Conservation (phyloP, 2,113 vertebrate species). For the Excalfactoria chinensis region DNA sequence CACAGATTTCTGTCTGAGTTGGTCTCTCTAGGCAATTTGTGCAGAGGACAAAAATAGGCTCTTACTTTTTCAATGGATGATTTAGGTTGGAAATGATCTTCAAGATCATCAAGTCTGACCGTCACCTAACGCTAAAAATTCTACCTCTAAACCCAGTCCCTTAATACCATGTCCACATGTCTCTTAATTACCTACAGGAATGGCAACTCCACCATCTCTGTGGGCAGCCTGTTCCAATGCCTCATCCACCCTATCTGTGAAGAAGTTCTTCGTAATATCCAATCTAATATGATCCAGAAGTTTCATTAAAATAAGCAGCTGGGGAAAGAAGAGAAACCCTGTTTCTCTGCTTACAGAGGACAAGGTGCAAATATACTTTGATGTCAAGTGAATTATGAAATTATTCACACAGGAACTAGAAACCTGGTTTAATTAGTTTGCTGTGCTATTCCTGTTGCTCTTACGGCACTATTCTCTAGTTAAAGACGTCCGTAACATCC, state of each 20-base stretch:
- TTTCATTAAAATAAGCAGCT: not conserved
- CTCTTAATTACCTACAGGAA: not conserved
- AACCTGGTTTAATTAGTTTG: not conserved
- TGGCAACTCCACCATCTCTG: not conserved
- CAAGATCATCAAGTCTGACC: not conserved
- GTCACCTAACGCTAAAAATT: too few species aligned
- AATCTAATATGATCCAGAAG: accelerated
- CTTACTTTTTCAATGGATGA: not conserved
- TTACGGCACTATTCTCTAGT: not conserved
- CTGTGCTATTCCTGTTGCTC: not conserved
- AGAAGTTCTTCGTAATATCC: not conserved
- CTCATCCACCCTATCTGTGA: not conserved
- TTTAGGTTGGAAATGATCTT: not conserved
- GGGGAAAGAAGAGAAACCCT: not conserved
- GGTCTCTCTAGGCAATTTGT: not conserved
- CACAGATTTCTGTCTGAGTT: not conserved
- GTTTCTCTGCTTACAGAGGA: not conserved
- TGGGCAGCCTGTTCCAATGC: not conserved
- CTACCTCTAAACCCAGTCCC: not conserved
- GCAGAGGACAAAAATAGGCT: not conserved
- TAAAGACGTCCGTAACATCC: not conserved
- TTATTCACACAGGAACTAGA: not conserved
- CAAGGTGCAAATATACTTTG: not conserved
- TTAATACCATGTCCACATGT: not conserved
- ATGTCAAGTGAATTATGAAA: not conserved